phyloP scores from a whole-genome alignment of 2,113 vertebrate species.

The Syngnathus floridae region DNA sequence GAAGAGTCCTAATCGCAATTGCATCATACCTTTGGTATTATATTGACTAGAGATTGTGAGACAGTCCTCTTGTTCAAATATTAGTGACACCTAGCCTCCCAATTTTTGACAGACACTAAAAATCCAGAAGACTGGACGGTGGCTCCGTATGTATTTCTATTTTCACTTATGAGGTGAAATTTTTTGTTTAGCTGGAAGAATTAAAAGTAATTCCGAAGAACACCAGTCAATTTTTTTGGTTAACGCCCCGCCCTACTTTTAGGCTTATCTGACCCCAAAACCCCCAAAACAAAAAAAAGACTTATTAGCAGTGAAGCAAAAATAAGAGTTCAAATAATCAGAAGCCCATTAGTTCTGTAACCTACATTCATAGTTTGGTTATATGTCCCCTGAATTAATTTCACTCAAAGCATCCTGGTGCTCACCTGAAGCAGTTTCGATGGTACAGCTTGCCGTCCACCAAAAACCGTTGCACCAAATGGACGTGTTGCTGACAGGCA shows the following conservation, averaged over 20 bases:
- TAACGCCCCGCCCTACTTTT: no score
- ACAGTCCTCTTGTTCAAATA: background rate
- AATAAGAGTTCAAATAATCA: background rate
- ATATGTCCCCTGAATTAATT: background rate
- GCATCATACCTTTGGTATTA: background rate
- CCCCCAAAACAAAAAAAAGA: no score
- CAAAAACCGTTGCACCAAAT: conserved; percentile 91
- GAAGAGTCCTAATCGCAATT: background rate
- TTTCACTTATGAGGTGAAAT: no score
- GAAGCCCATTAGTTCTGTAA: background rate
- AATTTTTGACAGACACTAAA: background rate
- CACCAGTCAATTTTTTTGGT: no score
- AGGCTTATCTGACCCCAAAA: no score
- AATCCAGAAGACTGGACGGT: background rate
- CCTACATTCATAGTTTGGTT: background rate
- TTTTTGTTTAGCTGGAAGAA: no score
- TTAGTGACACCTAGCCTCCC: background rate
- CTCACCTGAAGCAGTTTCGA: conserved; percentile 94
- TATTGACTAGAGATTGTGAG: background rate
- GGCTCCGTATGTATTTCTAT: no score
- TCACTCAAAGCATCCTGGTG: background rate
- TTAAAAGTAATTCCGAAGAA: no score
- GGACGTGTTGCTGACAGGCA: conserved; percentile 86
- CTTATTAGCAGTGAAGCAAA: no score
- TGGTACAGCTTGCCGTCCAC: conserved; percentile 90